A percentile compares a stretch with the other conserved stretches of the same genome.
These are phyloP conservation scores for Scaeva pyrastri DNA, from an alignment of 2,888 invertebrate species.

Conservation along the genomic window DNA sequence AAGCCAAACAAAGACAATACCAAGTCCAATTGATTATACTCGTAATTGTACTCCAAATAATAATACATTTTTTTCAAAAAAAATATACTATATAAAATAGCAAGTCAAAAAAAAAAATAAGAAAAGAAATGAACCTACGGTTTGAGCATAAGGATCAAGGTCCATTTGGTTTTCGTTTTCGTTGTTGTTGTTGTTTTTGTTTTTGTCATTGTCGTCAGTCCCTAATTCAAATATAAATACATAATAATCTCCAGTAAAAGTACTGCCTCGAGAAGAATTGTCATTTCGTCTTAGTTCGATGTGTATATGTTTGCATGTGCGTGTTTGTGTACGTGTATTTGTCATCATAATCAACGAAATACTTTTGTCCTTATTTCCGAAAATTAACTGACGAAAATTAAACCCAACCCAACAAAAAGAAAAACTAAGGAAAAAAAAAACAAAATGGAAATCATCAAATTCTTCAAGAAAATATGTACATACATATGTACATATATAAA, in stretches of 20 bases:
- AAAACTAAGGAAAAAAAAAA: conserved; percentile 12
- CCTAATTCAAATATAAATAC: conserved; percentile 53
- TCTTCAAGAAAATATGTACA: background rate
- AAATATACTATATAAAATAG: background rate
- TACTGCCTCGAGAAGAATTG: conserved; percentile 50
- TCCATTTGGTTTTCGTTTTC: conserved; percentile 26
- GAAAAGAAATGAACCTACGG: background rate
- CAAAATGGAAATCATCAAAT: conserved; percentile 42
- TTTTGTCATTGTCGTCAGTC: no score
- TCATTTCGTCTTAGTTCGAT: conserved; percentile 31
- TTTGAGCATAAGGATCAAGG: conserved; percentile 13
- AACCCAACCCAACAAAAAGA: conserved; percentile 4
- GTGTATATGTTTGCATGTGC: background rate
- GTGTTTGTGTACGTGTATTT: conserved; percentile 5
- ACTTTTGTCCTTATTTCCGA: conserved; percentile 53
- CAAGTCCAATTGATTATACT: conserved; percentile 54
- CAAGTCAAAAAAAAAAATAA: background rate
- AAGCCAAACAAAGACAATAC: conserved; percentile 12
- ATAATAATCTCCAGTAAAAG: conserved; percentile 63
- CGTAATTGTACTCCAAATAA: conserved; percentile 49
- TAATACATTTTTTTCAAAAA: conserved; percentile 50
- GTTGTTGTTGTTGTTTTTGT: conserved; percentile 6
- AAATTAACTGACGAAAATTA: conserved; percentile 57
- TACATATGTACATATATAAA: no score
- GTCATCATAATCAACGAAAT: conserved; percentile 44